These are phyloP conservation scores for Hypsopygia costalis DNA, from an alignment of 2,888 invertebrate species.

Conservation along the genomic window DNA sequence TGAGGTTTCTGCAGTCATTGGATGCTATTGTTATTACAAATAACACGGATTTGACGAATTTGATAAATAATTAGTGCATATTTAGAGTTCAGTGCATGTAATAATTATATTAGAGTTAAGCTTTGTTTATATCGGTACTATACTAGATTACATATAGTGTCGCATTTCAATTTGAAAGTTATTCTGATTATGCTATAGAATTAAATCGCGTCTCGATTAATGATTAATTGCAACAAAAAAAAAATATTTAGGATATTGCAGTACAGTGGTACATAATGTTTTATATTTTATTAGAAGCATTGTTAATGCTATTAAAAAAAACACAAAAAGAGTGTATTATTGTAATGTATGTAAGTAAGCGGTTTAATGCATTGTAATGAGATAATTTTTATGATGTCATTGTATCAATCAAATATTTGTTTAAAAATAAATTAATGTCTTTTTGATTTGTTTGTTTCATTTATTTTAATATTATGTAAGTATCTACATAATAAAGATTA, in stretches of 20 bases:
- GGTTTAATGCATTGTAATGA: constrained; percentile 16
- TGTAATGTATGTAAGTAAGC: not conserved
- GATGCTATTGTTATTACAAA: constrained; percentile 3
- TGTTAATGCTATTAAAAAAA: constrained; percentile 1
- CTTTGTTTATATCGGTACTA: not conserved
- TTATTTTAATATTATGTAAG: too few relatives aligned
- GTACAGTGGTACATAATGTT: constrained; percentile 3
- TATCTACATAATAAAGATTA: too few relatives aligned
- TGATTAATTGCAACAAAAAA: constrained; percentile 1
- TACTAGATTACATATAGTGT: not conserved
- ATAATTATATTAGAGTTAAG: constrained; percentile 6
- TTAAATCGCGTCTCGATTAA: not conserved
- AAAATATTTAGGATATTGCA: constrained; percentile 1
- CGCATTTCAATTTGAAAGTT: not conserved
- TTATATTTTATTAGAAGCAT: not conserved
- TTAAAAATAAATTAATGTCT: constrained; percentile 7
- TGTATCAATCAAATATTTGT: constrained; percentile 12
- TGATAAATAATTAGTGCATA: not conserved
- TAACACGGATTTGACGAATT: constrained; percentile 6
- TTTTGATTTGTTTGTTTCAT: too few relatives aligned
- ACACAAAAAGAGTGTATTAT: constrained; percentile 1
- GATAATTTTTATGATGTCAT: constrained; percentile 14
- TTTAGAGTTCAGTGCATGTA: constrained; percentile 1
- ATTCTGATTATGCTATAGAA: not conserved
- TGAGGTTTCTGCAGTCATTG: not conserved